phyloP scores from a whole-genome alignment of 2,113 vertebrate species.

The Rutilus rutilus region DNA sequence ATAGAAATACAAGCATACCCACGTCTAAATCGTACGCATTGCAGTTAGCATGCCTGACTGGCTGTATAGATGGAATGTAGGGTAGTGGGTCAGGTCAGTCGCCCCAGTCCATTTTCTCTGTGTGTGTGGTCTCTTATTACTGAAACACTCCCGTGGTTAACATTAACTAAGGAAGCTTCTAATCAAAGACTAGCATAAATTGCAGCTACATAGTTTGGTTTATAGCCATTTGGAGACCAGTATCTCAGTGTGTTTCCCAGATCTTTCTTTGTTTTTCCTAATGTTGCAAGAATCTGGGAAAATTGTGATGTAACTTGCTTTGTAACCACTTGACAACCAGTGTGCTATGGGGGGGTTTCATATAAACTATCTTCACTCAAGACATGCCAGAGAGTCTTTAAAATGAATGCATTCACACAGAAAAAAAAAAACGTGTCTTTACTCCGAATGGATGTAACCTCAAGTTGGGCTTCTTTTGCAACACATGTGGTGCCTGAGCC shows the following conservation, averaged over 20 bases:
- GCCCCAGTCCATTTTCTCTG: constrained; percentile 9
- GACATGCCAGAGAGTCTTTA: background rate
- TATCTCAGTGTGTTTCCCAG: constrained; percentile 3
- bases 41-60: constrained; percentile 4
- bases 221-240: background rate
- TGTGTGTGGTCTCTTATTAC: constrained; percentile 11
- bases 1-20: background rate
- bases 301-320: constrained; percentile 24
- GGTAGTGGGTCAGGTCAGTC: constrained; percentile 54
- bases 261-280: constrained; percentile 8
- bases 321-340: constrained; percentile 17
- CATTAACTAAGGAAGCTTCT: constrained; percentile 58
- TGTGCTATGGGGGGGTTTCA: background rate
- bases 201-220: background rate
- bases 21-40: background rate
- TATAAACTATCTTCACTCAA: background rate
- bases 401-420: background rate
- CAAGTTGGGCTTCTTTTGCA: background rate
- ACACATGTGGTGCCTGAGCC: background rate
- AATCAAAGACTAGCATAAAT: constrained; percentile 62
- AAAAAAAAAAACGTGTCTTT: background rate
- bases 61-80: constrained; percentile 56
- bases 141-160: constrained; percentile 54
- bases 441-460: background rate
- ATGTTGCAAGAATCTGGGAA: constrained; percentile 28